Base-by-base conservation (phyloP, 35 echinoderm and acorn worm genomes). In the Ophioderma brevispina region DNA sequence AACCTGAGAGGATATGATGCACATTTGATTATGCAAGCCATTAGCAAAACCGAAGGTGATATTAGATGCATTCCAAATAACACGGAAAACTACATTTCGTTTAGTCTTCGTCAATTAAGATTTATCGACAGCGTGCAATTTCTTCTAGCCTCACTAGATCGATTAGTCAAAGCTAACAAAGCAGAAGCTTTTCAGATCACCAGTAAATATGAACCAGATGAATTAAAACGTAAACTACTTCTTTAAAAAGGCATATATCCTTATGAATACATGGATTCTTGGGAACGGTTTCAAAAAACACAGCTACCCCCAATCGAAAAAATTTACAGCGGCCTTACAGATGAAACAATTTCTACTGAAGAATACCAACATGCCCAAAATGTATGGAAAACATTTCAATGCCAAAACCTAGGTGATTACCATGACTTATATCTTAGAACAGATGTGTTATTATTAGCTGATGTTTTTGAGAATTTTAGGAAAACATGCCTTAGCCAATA, bases 311-410 rank as follows among this genome's bases (percentile, higher is more conserved):
- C 21, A 11, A 52, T 52, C 8, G 46, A 52, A 52, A 52, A 52
- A 21, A 11, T 52, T 52, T 52, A 52, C 46, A 52, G 46, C 21
- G 8, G 8, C 21, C 46, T n/a, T n/a, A n/a, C n/a, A n/a, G n/a
- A n/a, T n/a, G n/a, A n/a, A n/a, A n/a, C n/a, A n/a, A n/a, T n/a
- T 52, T 52, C 46, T 52, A 21, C 8, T 11, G 83, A 56, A 75
- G 49, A 85, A 18, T 85, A 85, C 39, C 8, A 55, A 85, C 83
- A 85, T 85, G 83, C 83, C 5, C 83, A 85, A 75, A 55, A 32
- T 15, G 83, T 85, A 25, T 85, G 83, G 83, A 23, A 56, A 32
- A 64, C 49, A 25, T 85, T 85, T 56, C 19, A 55, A 8, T 56
- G 49, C 76, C 17, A 31, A 23, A 33, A 78, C 33, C 31, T 85